Conservation (phyloP, 2,888 invertebrate species). For the Thumatha senex region DNA sequence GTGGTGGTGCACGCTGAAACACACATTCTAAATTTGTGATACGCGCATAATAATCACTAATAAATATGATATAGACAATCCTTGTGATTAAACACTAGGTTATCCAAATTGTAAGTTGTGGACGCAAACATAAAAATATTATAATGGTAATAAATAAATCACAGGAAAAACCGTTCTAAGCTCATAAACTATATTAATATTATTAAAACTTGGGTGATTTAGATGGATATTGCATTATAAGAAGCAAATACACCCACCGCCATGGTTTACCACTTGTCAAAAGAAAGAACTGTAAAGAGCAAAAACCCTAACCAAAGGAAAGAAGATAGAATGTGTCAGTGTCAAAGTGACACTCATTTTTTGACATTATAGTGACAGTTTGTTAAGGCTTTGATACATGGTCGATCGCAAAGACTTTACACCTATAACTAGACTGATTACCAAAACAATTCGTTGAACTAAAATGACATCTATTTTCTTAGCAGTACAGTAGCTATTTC, state of each 20-base stretch:
- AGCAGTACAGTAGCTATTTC: too few relatives aligned
- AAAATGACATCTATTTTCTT: too few relatives aligned
- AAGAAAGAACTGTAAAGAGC: conserved; percentile 52
- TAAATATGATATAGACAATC: conserved; percentile 14
- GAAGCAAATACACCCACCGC: conserved; percentile 74
- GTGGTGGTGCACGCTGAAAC: conserved; percentile 77
- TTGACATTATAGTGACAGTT: too few relatives aligned
- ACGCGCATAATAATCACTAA: conserved; percentile 19
- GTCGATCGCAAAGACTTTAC: too few relatives aligned
- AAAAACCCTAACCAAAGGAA: conserved; percentile 37
- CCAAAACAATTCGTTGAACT: too few relatives aligned
- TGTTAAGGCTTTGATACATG: too few relatives aligned
- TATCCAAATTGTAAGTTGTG: conserved; percentile 34
- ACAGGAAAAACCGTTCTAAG: neutral
- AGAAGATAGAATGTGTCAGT: conserved; percentile 24
- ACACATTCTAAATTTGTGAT: conserved; percentile 40
- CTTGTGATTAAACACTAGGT: conserved; percentile 47
- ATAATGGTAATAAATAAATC: conserved; percentile 4
- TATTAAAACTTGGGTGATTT: conserved; percentile 48
- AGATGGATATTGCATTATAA: conserved; percentile 50
- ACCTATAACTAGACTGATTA: too few relatives aligned
- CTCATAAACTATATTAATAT: conserved; percentile 5
- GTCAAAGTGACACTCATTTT: conserved; percentile 13
- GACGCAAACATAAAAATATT: conserved; percentile 36
- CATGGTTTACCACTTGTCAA: conserved; percentile 74